Base-by-base conservation (phyloP, 2,888 invertebrate genomes). In the Vandiemenella viatica region DNA sequence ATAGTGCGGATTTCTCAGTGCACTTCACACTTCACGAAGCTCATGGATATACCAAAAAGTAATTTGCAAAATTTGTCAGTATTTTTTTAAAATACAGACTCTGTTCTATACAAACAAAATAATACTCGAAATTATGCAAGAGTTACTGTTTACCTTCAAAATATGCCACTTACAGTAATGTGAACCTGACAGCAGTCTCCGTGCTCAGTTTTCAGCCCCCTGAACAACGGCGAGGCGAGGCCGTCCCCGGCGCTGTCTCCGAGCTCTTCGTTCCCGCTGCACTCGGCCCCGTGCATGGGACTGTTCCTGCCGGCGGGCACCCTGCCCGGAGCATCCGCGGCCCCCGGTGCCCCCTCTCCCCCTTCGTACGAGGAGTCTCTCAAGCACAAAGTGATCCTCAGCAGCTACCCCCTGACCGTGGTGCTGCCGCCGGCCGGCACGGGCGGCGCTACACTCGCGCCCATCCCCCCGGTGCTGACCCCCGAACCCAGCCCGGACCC, bases 301-400 rank as follows among this genome's bases (percentile, higher is more conserved):
- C 48, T 53, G 20, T 53, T 52, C 48, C 44, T 55, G 45, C 53
- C 53, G 8, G 49, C 48, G 40, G 37, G 44, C n/a, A 47, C 46
- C 21, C 52, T 46, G 7, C 8, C 41, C n/a, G 37, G 42, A 8
- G 22, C 47, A 15, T 21, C 52, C 15, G 21, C 43, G 5, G 26
- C 46, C 37, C 26, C 60, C 58, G 10, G 59, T 58, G 21, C 45
- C 10, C 20, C 48, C 37, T 47, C 53, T 19, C 61, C 61, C 8
- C 60, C 61, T 4, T 53, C 59, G 1, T 60, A 61, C 51, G 60
- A 61, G 49, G 61, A 61, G 48, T 58, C 61, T 1, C 56, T 61
- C 37, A 59, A 59, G 42, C 61, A 61, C 54, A 60, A 61, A 50
- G 59, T 61, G 17, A 57, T 61, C 42, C 54, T 61, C 45, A 59